These are phyloP conservation scores for Caradrina kadenii DNA, from an alignment of 2,888 invertebrate genomes.

Conservation along the genomic window DNA sequence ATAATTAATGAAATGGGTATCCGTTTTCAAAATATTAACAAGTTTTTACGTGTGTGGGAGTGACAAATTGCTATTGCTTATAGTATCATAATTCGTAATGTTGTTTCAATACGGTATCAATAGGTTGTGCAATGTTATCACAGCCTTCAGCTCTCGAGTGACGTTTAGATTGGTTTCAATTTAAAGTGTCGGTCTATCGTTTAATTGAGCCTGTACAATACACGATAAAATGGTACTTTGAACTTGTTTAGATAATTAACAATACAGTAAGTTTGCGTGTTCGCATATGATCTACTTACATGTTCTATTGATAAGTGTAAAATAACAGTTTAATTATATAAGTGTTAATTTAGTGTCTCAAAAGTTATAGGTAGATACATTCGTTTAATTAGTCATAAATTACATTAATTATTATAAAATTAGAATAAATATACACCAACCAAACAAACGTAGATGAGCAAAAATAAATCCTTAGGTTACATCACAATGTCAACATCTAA, in stretches of 20 bases:
- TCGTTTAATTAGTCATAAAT: no score
- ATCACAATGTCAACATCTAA: conserved; percentile 53
- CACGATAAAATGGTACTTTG: conserved; percentile 3
- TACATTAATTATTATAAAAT: neutral
- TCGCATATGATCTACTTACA: neutral
- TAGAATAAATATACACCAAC: neutral
- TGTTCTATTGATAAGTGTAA: neutral
- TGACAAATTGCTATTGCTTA: conserved; percentile 59
- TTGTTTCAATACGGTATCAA: conserved; percentile 50
- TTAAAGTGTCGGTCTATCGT: conserved; percentile 2
- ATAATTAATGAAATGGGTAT: conserved; percentile 71
- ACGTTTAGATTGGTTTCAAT: conserved; percentile 19
- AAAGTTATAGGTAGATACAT: no score
- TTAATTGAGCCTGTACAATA: conserved; percentile 6
- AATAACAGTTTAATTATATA: no score
- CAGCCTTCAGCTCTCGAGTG: conserved; percentile 22
- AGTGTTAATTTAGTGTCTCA: no score
- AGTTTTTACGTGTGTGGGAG: conserved; percentile 75
- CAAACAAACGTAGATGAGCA: conserved; percentile 28
- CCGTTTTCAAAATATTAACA: conserved; percentile 71
- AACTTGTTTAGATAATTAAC: conserved; percentile 6
- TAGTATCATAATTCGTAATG: conserved; percentile 48
- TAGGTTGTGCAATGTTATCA: conserved; percentile 39
- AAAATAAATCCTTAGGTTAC: conserved; percentile 28
- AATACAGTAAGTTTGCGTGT: no score